Base-by-base conservation (phyloP, 2,888 invertebrate species). In the Trissonchulus sp. region DNA sequence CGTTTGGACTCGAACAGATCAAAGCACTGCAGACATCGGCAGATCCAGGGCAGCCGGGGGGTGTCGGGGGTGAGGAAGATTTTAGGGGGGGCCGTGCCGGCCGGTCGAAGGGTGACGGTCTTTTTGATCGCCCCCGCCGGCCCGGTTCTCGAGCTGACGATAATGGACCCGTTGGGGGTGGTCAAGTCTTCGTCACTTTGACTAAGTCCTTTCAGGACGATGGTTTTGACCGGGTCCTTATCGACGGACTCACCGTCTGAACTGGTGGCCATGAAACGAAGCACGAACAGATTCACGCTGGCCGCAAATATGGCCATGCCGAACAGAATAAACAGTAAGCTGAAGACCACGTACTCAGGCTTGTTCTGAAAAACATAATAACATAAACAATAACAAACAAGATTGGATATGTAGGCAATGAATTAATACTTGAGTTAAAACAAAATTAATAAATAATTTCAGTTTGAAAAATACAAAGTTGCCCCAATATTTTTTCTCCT, bases 221-320 rank as follows among this genome's bases (percentile, higher is more conserved):
- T 35, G 2, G 37, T 15, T 8, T 31, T 28, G 2, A n/a, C 28
- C 2, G 3, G 48, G 8, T 72, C 92, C 85, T 96, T 96, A 83
- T 96, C 96, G 77, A 94, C 88, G 84, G 95, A 90, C 87, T 97
- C 96, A 83, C 97, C 97, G 86, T 96, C 97, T 0, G 96, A 97
- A 88, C 97, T 98, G 85, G 87, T 86, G 35, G 96, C 96, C 91
- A 97, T 93, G 87, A 97, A 97, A 68, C 97, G 90, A 33, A 98
- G 89, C 2, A 99, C 97, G 28, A 98, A 88, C 80, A 98, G 88
- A 87, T 98, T 98, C 83, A 98, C 96, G 83, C 95, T 96, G 75
- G 99, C 98, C 74, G 98, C 97, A 36, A 99, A 97, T 34, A 99
- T 97, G 0, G 98, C 98, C 81, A 99, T 88, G 0, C 99, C 99